Evolutionary conservation across 2,113 vertebrate species (phyloP), one percentile per base, ranked within the genome.

Genomic region (Phocoena phocoena): DNA sequence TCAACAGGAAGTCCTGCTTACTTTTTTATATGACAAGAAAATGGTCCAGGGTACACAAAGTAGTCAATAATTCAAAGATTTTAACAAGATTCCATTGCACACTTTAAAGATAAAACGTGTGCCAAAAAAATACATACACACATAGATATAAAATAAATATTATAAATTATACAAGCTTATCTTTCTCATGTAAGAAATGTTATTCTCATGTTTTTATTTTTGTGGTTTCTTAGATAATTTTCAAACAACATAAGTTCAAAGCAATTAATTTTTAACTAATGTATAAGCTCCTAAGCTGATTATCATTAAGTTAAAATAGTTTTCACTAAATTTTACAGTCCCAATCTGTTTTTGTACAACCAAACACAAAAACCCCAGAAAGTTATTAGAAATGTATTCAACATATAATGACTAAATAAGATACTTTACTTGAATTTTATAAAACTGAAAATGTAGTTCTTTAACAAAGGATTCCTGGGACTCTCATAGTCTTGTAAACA

Each of bases 341-440:
- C 9, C 80, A 95, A 60, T 83, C n/a, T 88, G 15, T 58, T 92
- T 92, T 62, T 18, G 93, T 65, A 63, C 18, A 38, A 88, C 18
- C 58, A 93, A 93, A 2, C 28, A 86, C n/a, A 90, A 95, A 96
- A 86, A 85, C 84, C 17, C 33, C 44, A 88, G n/a, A 14, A 95
- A 91, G 25, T 65, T 65, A 36, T 82, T 65, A 92, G 21, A 96
- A 93, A 74, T 44, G 12, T 47, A 85, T 10, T 76, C 28, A 62
- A 86, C 28, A 44, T 86, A 3, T 20, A 55, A 63, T 15, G 28
- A 44, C 26, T 36, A 62, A 88, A 60, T 87, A 70, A 81, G 47
- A 28, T 15, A 41, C 81, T 94, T 83, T 28, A 82, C 74, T 86
- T 79, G 20, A 73, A 36, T 89, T 95, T 76, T 93, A 88, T 41